phyloP scores from a whole-genome alignment of 1,140 invertebrate species.

The Camponotus vicinus region DNA sequence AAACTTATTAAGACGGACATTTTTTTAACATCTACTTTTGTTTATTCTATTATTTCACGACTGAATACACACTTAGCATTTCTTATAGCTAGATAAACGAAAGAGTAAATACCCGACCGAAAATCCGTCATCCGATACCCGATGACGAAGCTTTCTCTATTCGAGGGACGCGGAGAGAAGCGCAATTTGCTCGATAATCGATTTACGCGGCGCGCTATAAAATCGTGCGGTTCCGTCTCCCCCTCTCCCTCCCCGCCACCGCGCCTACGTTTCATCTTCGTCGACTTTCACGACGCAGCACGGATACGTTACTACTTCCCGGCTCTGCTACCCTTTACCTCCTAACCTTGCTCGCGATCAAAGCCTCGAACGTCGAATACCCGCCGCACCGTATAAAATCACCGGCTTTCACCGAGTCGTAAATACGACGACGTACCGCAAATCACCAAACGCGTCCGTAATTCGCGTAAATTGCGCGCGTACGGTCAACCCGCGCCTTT shows the following conservation, averaged over 20 bases:
- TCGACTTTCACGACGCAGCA: slow-evolving; percentile 53
- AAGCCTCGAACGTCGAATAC: slow-evolving; percentile 17
- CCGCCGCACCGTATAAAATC: slow-evolving; percentile 62
- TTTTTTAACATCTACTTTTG: slow-evolving; percentile 4
- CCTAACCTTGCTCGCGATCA: slow-evolving; percentile 51
- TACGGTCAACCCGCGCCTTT: background rate
- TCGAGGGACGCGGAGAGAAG: background rate
- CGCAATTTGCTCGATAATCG: slow-evolving; percentile 45
- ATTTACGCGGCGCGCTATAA: slow-evolving; percentile 38
- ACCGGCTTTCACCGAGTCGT: slow-evolving; percentile 64
- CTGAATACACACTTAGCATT: background rate
- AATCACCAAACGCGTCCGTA: slow-evolving; percentile 51
- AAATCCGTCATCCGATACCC: background rate
- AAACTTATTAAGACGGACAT: background rate
- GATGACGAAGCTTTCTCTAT: slow-evolving; percentile 10
- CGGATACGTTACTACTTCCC: slow-evolving; percentile 22
- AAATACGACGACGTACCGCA: slow-evolving; percentile 17
- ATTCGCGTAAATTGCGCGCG: slow-evolving; percentile 65
- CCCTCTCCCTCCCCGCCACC: background rate
- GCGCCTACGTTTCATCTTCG: slow-evolving; percentile 13
- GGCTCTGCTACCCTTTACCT: slow-evolving; percentile 53
- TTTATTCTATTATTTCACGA: background rate
- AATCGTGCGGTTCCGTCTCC: slow-evolving; percentile 25
- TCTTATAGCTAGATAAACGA: background rate
- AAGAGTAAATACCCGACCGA: background rate